Conservation (phyloP, 1,140 invertebrate genomes). For the Papilio helenus region DNA sequence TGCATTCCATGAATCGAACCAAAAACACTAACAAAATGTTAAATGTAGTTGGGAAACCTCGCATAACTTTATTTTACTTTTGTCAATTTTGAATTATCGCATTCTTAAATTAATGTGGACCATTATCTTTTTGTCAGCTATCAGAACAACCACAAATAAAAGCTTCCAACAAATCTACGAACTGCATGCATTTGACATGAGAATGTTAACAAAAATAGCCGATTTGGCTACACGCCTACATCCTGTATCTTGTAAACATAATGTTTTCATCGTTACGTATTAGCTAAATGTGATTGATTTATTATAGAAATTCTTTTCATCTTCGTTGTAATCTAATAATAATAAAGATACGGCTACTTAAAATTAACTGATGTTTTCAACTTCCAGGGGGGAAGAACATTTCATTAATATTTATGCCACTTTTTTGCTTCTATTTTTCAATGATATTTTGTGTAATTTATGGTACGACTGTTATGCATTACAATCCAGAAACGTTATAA, state of each 20-base stretch:
- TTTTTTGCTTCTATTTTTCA: too few relatives aligned
- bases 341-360: neutral
- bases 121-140: neutral
- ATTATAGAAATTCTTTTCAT: conserved; percentile 9
- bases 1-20: too few relatives aligned
- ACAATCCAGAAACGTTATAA: neutral
- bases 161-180: neutral
- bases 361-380: neutral
- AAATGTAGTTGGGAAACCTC: too few relatives aligned
- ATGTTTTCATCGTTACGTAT: neutral
- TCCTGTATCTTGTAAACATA: conserved; percentile 23
- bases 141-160: neutral
- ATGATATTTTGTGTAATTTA: too few relatives aligned
- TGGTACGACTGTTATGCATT: too few relatives aligned
- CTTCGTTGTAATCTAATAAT: neutral
- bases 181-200: neutral
- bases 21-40: too few relatives aligned
- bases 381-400: too few relatives aligned
- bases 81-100: too few relatives aligned
- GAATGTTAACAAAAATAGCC: neutral
- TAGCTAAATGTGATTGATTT: conserved; percentile 4
- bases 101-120: neutral
- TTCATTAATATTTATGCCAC: too few relatives aligned
- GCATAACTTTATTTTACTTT: too few relatives aligned
- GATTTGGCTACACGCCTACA: conserved; percentile 8